Evolutionary conservation across 2,888 invertebrate species (phyloP).

Genomic region (Neoitamus cyanurus): DNA sequence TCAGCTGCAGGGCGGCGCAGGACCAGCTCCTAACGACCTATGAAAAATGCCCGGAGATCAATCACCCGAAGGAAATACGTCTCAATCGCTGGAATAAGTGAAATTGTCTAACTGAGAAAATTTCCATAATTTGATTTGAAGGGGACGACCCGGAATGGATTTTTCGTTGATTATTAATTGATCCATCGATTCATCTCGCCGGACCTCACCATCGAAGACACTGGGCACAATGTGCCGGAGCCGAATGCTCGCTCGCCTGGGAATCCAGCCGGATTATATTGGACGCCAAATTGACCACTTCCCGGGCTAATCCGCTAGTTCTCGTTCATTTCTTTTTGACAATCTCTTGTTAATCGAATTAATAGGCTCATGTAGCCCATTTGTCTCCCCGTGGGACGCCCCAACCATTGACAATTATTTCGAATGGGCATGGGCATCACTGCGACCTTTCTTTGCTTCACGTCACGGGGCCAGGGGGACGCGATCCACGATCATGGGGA

Average conservation of each 20-base stretch:
- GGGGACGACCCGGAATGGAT: neutral
- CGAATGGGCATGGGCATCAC: neutral
- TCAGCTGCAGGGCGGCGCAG: neutral
- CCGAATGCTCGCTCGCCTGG: neutral
- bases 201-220: neutral
- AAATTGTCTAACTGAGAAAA: conserved; percentile 20
- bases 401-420: conserved; percentile 3
- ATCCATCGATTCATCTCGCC: neutral
- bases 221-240: neutral
- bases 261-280: neutral
- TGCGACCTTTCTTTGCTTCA: neutral
- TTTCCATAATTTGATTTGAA: conserved; percentile 33
- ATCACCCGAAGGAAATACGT: conserved; percentile 20
- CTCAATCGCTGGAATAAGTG: neutral
- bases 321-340: conserved; percentile 15
- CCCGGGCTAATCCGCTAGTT: conserved; percentile 26
- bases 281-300: conserved; percentile 32
- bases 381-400: conserved; percentile 38
- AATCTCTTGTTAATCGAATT: conserved; percentile 36
- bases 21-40: conserved; percentile 23
- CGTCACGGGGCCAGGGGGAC: neutral
- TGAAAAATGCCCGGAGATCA: conserved; percentile 29
- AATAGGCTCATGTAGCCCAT: conserved; percentile 24
- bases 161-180: conserved; percentile 28
- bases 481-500: neutral